Percentiles rank a stretch among this genome's conserved stretches.
phyloP scores from a whole-genome alignment of 2,888 invertebrate genomes.

The Cosmia trapezina region DNA sequence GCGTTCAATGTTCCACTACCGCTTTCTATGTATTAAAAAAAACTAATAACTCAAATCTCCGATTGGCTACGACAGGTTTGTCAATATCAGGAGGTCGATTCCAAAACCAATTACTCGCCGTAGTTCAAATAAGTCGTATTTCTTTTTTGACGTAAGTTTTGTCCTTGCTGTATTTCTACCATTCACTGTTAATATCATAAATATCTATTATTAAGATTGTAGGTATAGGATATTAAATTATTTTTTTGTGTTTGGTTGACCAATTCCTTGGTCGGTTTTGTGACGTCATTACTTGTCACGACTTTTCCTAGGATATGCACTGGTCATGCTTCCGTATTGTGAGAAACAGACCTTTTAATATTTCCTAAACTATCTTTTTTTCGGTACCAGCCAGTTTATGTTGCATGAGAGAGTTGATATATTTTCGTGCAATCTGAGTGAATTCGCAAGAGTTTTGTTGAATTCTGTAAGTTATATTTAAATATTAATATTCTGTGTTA shows the following conservation, averaged over 20 bases:
- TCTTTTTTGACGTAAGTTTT: conserved; percentile 62
- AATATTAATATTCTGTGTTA: too few relatives aligned
- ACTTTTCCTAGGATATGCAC: conserved; percentile 19
- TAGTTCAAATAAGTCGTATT: conserved; percentile 74
- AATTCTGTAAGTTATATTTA: too few relatives aligned
- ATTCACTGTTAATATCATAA: conserved; percentile 42
- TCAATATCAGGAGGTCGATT: conserved; percentile 72
- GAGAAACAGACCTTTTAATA: conserved; percentile 14
- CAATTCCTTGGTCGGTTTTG: conserved; percentile 24
- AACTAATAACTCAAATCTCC: conserved; percentile 74
- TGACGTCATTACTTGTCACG: conserved; percentile 39
- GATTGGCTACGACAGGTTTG: conserved; percentile 73
- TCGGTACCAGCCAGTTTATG: neutral
- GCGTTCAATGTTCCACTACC: conserved; percentile 50
- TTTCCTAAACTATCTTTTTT: conserved; percentile 9
- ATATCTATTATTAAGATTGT: conserved; percentile 32
- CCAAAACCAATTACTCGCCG: conserved; percentile 77
- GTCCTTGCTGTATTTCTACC: conserved; percentile 62
- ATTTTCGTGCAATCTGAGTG: too few relatives aligned
- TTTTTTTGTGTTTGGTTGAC: conserved; percentile 15
- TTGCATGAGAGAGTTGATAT: too few relatives aligned
- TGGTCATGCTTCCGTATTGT: conserved; percentile 34
- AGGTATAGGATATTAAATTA: conserved; percentile 14
- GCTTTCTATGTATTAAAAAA: conserved; percentile 43
- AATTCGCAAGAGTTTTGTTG: too few relatives aligned